Conservation (phyloP, 2,113 vertebrate genomes). For the Suncus etruscus region DNA sequence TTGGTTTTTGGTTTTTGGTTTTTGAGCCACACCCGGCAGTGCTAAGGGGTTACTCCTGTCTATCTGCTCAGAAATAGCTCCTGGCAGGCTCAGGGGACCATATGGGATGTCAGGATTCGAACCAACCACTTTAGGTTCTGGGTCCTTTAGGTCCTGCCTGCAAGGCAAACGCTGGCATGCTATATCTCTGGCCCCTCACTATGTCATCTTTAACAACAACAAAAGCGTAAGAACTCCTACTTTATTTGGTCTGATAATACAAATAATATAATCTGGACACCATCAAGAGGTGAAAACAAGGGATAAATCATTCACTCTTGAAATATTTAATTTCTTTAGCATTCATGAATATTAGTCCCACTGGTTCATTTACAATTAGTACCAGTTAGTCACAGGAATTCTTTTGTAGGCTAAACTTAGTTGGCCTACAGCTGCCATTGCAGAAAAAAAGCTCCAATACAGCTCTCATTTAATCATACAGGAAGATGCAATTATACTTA, state of each 20-base stretch:
- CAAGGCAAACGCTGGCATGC: too few relatives aligned
- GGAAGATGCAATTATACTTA: constrained; percentile 72
- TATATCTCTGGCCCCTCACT: too few relatives aligned
- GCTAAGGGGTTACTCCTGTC: too few relatives aligned
- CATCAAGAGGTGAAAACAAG: constrained; percentile 51
- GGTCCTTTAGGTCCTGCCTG: too few relatives aligned
- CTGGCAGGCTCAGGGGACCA: too few relatives aligned
- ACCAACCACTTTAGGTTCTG: too few relatives aligned
- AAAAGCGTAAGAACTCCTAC: neutral
- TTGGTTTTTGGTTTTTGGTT: too few relatives aligned
- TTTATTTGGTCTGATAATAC: constrained; percentile 7
- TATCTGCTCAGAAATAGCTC: too few relatives aligned
- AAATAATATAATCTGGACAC: constrained; percentile 47
- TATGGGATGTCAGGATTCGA: too few relatives aligned
- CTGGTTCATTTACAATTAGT: constrained; percentile 64
- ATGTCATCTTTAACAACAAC: neutral
- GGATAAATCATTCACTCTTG: neutral
- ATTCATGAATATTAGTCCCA: constrained; percentile 65
- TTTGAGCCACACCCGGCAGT: too few relatives aligned
- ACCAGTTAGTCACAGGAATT: constrained; percentile 77
- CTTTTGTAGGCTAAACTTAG: constrained; percentile 55
- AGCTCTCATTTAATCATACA: constrained; percentile 61
- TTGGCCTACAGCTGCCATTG: constrained; percentile 55
- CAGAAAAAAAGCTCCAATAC: constrained; percentile 47
- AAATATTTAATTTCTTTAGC: constrained; percentile 63